Evolutionary conservation across 2,797 vertebrate species (phyloP).

Genomic region (Triplophysa yarkandensis): DNA sequence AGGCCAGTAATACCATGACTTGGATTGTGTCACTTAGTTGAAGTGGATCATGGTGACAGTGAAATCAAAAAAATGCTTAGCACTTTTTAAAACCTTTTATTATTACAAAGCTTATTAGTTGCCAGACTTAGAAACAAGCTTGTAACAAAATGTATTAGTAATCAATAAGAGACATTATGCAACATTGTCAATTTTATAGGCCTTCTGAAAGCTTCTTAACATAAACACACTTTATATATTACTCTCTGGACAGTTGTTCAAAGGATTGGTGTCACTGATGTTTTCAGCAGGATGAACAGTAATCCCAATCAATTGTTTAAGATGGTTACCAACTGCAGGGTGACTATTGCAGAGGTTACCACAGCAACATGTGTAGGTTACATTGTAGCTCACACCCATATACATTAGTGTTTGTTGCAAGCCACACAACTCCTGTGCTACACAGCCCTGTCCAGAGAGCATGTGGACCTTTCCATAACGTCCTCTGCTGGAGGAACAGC

Average conservation of each 20-base stretch:
- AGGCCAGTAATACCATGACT: no score
- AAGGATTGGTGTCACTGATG: not conserved
- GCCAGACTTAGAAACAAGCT: not conserved
- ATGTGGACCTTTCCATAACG: conserved; percentile 55
- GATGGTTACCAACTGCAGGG: not conserved
- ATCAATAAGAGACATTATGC: not conserved
- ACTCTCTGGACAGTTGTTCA: not conserved
- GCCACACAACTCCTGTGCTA: conserved; percentile 6
- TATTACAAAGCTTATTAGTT: conserved; percentile 7
- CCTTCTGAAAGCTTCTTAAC: no score
- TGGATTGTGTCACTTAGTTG: no score
- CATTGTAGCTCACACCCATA: not conserved
- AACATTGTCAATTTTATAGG: not conserved
- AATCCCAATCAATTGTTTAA: not conserved
- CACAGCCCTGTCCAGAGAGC: conserved; percentile 56
- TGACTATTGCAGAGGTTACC: conserved; percentile 8
- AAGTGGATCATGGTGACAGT: no score
- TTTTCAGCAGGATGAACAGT: not conserved
- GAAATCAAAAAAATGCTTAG: no score
- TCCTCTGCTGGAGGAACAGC: conserved; percentile 65
- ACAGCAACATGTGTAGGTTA: conserved; percentile 17
- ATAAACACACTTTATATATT: not conserved
- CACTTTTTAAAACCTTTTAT: no score
- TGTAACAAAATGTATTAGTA: not conserved
- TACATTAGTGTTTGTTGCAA: not conserved